Base-by-base conservation (phyloP, 1,140 invertebrate species). In the Choristoneura fumiferana region DNA sequence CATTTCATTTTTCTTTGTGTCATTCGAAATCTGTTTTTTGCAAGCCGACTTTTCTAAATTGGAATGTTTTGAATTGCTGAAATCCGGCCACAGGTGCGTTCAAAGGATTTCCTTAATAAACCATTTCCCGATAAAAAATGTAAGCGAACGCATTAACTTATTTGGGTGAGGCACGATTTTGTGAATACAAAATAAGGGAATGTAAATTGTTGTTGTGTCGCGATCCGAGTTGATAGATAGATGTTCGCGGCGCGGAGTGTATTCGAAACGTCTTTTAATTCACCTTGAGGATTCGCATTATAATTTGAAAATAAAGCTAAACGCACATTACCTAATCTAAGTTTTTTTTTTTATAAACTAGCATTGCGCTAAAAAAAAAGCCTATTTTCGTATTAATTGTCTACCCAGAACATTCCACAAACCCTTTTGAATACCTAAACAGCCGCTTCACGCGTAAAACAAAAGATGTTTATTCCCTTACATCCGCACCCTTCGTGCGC, bases 401-500 rank as follows among this genome's bases (percentile, higher is more conserved):
- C 15, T 40, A 4, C 38, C 38, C 2, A 40, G n/a, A 29, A 29
- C 22, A 29, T 6, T 29, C 22, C 40, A 14, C n/a, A 18, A 33
- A 45, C n/a, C n/a, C 17, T 17, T 33, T 13, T 33, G 43, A 49
- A 49, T 33, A 4, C 43, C 10, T 49, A 18, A 49, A 22, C 43
- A 49, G 18, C n/a, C 22, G 17, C 22, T 22, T 5, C 43, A 12
- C 43, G 18, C 43, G 6, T 29, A 49, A 49, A 49, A 49, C 43
- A 49, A 33, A 49, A 65, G 63, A 69, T 72, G 66, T 72, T 72
- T 69, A 64, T 67, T 69, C 60, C 55, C 61, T 61, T 58, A 60
- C 65, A 34, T 62, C 56, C 57, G 34, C 65, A 60, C 67, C 65
- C 52, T 58, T 61, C 65, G 58, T 69, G 63, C 60, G 36, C 17